phyloP scores from a whole-genome alignment of 2,888 invertebrate species.

The Acleris sparsana region DNA sequence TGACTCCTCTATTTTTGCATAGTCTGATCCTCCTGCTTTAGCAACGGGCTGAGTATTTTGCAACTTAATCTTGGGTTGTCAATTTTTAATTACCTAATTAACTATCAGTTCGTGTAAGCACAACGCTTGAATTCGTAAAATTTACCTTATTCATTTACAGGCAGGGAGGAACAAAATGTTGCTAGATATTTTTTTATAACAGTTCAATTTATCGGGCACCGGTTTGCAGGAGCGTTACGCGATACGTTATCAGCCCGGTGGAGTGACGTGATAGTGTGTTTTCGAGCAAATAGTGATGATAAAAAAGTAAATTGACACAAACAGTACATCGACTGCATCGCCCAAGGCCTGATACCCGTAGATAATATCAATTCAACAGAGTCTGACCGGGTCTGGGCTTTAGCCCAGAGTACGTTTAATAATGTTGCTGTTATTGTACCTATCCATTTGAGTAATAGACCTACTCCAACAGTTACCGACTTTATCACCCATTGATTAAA shows the following conservation, averaged over 20 bases:
- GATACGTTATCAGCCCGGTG: constrained; percentile 67
- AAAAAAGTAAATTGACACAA: constrained; percentile 69
- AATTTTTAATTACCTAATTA: neutral
- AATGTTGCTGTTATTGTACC: too few relatives aligned
- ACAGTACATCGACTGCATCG: constrained; percentile 59
- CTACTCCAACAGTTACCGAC: neutral
- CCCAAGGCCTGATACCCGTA: constrained; percentile 53
- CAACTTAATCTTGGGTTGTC: too few relatives aligned
- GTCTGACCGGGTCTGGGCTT: constrained; percentile 3
- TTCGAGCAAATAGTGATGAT: constrained; percentile 67
- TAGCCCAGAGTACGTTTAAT: neutral
- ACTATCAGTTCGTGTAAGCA: neutral
- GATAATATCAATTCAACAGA: constrained; percentile 44
- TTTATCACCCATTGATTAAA: constrained; percentile 10
- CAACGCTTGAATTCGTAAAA: neutral
- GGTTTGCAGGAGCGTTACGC: constrained; percentile 60
- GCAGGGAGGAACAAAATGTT: neutral
- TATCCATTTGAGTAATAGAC: neutral
- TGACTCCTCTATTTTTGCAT: constrained; percentile 42
- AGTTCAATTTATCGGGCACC: constrained; percentile 50
- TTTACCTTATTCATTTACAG: neutral
- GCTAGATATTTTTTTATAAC: constrained; percentile 36
- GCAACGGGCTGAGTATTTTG: neutral
- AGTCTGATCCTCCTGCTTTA: neutral
- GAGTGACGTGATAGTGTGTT: constrained; percentile 71